phyloP scores from a whole-genome alignment of 2,888 invertebrate species.

The Polydrusus pterygomalis region DNA sequence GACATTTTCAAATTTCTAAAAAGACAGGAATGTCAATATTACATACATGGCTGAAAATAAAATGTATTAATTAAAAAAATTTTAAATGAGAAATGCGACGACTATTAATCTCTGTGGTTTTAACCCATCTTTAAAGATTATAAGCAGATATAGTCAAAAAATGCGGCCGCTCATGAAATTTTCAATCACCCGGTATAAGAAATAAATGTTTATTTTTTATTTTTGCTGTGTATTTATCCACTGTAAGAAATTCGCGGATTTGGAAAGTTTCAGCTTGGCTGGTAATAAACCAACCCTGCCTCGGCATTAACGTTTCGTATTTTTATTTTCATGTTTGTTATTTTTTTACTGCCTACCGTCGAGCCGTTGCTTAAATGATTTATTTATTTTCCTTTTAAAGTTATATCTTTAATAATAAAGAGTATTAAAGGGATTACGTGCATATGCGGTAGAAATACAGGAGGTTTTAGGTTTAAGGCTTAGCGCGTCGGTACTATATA shows the following conservation, averaged over 20 bases:
- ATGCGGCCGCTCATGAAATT: too few relatives aligned
- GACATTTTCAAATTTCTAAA: too few relatives aligned
- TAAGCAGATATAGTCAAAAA: too few relatives aligned
- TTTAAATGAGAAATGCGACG: too few relatives aligned
- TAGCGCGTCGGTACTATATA: too few relatives aligned
- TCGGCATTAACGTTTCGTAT: constrained; percentile 29
- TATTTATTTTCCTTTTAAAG: constrained; percentile 33
- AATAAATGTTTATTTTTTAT: not conserved
- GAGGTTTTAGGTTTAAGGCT: too few relatives aligned
- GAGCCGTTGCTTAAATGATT: constrained; percentile 21
- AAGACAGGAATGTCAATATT: too few relatives aligned
- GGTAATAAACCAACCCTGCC: constrained; percentile 38
- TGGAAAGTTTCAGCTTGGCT: constrained; percentile 21
- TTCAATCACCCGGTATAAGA: too few relatives aligned
- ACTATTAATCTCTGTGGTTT: too few relatives aligned
- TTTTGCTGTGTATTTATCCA: not conserved
- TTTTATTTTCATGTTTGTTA: constrained; percentile 35
- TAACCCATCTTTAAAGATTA: too few relatives aligned
- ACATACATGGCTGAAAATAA: too few relatives aligned
- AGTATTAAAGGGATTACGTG: constrained; percentile 25
- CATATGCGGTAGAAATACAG: constrained; percentile 1
- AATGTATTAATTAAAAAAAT: too few relatives aligned
- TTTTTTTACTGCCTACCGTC: constrained; percentile 29
- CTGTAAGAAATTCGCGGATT: constrained; percentile 28
- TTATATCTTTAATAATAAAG: constrained; percentile 38